These are phyloP conservation scores for Microdon myrmicae DNA, from an alignment of 2,888 invertebrate species.

Conservation along the genomic window DNA sequence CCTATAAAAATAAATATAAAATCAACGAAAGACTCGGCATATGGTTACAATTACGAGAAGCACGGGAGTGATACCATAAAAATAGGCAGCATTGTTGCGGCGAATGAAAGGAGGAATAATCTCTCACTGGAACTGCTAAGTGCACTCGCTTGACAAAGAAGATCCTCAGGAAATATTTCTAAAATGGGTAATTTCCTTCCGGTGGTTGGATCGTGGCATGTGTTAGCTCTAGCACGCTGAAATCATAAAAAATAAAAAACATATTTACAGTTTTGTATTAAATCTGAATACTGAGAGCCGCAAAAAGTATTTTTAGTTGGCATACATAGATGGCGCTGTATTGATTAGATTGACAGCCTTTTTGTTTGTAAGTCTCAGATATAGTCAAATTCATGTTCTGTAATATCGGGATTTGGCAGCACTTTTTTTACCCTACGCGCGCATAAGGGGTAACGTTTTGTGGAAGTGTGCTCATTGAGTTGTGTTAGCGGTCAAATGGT, in stretches of 20 bases:
- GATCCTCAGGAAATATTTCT: conserved; percentile 80
- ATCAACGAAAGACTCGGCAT: too few species aligned
- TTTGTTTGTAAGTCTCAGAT: too few species aligned
- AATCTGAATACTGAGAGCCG: too few species aligned
- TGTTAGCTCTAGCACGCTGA: conserved; percentile 74
- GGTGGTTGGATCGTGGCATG: conserved; percentile 75
- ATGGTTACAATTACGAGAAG: conserved; percentile 45
- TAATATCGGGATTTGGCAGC: too few species aligned
- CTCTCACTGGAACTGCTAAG: conserved; percentile 74
- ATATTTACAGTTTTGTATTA: background rate
- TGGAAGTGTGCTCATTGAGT: too few species aligned
- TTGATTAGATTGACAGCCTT: too few species aligned
- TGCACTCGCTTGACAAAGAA: conserved; percentile 87
- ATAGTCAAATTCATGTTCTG: too few species aligned
- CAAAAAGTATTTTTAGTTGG: too few species aligned
- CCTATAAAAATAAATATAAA: background rate
- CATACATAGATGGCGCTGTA: too few species aligned
- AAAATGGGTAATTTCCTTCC: conserved; percentile 76
- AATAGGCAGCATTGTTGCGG: conserved; percentile 60
- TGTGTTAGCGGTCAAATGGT: too few species aligned
- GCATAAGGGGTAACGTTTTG: too few species aligned
- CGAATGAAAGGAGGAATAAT: conserved; percentile 62
- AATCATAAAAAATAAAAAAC: background rate
- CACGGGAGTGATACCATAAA: conserved; percentile 63
- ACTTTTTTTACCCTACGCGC: too few species aligned